Base-by-base conservation (phyloP, 2,888 invertebrate genomes). In the Mesorhabditis sp. region DNA sequence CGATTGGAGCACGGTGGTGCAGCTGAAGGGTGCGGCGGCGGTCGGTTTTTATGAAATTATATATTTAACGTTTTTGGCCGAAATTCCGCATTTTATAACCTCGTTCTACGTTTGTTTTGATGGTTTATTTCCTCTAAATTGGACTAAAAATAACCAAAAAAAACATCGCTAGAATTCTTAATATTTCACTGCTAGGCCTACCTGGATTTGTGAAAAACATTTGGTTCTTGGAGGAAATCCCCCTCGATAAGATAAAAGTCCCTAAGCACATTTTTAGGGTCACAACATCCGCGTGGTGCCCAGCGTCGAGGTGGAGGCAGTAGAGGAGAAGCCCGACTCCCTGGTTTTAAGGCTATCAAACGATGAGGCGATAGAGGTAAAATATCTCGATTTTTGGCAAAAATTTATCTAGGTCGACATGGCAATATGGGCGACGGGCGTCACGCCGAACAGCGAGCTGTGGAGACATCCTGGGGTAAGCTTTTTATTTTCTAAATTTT, bases 401-500 rank as follows among this genome's bases (percentile, higher is more conserved):
- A 28, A 28, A 28, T 2, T 28, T 90, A 13, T 93, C 93, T 1
- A 50, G 58, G 58, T 50, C 88, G 95, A 98, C 88, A 91, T 97
- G 85, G 88, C 98, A 44, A 90, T 99, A 71, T 95, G 95, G 74
- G 98, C 97, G 0, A 97, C 94, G 63, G 98, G 98, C 15, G 96
- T 98, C 0, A 87, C 88, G 3, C 89, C 90, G 5, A 81, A 81
- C 69, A 72, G 82, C 2, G 73, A 79, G 7, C 13, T 76, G 6
- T 86, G 83, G 82, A 69, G 63, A 41, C 13, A 58, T 62, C 65
- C 72, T 43, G 67, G 72, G 61, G 76, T 82, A 64, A 50, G 10
- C 43, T 50, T 65, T 4, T 15, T 13, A 4, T 42, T 28, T 44
- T 42, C 41, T 64, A 13, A n/a, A 15, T 50, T 6, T 44, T 7